Base-by-base conservation (phyloP, 2,797 vertebrate species). In the Enteromius anoplus region DNA sequence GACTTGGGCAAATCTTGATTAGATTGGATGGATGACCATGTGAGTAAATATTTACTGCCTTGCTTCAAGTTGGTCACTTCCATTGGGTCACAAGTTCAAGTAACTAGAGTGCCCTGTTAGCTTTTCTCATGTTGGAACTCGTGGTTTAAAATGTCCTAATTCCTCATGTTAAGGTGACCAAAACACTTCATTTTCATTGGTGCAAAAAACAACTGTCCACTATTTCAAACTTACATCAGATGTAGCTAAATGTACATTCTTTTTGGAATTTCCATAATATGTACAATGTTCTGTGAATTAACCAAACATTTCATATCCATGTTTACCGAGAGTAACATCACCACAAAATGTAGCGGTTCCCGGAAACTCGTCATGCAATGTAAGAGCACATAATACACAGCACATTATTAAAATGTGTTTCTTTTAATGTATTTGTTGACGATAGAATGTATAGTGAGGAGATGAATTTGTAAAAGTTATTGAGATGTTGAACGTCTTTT, bases 401-500 rank as follows among this genome's bases (percentile, higher is more conserved):
- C 5, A 66, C 3, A 66, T 68, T 42, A 64, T 26, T 71, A 51
- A 26, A 19, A 23, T 23, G 32, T 9, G 14, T 42, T 65, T 40
- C 3, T 55, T 40, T 53, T 21, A n/a, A n/a, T n/a, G 3, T 26
- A 42, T 9, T 3, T 66, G 11, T 10, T 32, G 47, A 72, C 29
- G 32, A 19, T 19, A 37, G 15, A 66, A 75, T 80, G 26, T 79
- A 65, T 73, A 26, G 26, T 34, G 14, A 42, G 21, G 49, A 68
- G 68, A 26, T 81, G 21, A 78, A 78, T 69, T 68, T 71, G 37
- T 79, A 42, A 75, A 73, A 83, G 62, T 32, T 75, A 75, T 55
- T 32, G 40, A 55, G 53, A 51, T 66, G 23, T 47, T 15, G 37
- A 76, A 66, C 53, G 69, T 73, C 29, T 66, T 45, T 55, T 71